Base-by-base conservation (phyloP, 2,888 invertebrate genomes). In the Polia nebulosa region DNA sequence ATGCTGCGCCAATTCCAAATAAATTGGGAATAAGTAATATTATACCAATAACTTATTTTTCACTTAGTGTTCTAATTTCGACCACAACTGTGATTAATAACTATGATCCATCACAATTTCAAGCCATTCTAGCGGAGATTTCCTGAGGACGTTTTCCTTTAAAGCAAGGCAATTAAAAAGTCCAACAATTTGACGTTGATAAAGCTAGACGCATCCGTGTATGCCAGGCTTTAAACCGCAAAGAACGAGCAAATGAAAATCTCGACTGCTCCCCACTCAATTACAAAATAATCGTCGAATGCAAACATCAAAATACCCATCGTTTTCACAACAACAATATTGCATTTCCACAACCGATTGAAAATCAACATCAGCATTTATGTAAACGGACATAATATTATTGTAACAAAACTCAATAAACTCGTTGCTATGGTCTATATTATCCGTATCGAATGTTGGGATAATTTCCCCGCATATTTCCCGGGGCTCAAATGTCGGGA, bases 381-480 rank as follows among this genome's bases (percentile, higher is more conserved):
- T 58, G 58, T 57, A 58, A 68, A 58, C 57, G 59, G 45, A 59
- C 41, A 56, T 77, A 72, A 56, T 77, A 72, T 67, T 62, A 72
- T 63, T 51, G 45, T 62, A 58, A 7, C 58, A 49, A 22, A 72
- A 56, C 59, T 64, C 69, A 49, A 63, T 76, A 70, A 70, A 65
- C 57, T 25, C 66, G 66, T 75, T 57, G 66, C 67, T 44, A 75
- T 76, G 41, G 62, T 61, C 65, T 77, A 69, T 53, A 58, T 58
- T 68, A 58, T 59, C 62, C 74, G 65, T 67, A 71, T 72, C 72
- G 69, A 70, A 76, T 53, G 47, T 47, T 63, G 52, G 72, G 53
- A 73, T 81, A 78, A 74, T 74, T 74, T 66, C 52, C 64, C 57
- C 59, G 69, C 76, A 65, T 65, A 76, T 64, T 72, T 73, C 68